Percentiles rank a stretch among this genome's conserved stretches.
These are phyloP conservation scores for Hyles vespertilio DNA, from an alignment of 1,140 invertebrate species.

Conservation along the genomic window DNA sequence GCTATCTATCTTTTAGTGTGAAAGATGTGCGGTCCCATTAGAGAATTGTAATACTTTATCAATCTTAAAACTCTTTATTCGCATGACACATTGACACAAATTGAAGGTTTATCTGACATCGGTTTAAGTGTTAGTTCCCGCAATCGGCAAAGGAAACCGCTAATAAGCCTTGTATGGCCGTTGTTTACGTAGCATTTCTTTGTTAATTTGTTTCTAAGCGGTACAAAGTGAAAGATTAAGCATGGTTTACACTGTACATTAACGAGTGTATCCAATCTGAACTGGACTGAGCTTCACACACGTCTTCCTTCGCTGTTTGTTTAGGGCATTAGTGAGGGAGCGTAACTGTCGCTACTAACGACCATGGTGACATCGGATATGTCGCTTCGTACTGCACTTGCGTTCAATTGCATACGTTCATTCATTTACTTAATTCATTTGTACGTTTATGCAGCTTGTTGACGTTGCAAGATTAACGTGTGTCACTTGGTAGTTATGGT, in stretches of 20 bases:
- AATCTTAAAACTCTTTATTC: constrained; percentile 11
- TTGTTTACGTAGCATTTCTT: constrained; percentile 49
- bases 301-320: constrained; percentile 42
- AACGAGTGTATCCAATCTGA: constrained; percentile 51
- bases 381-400: too few relatives aligned
- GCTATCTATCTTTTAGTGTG: too few relatives aligned
- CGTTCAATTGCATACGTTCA: too few relatives aligned
- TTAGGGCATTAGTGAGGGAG: constrained; percentile 38
- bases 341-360: constrained; percentile 38
- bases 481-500: constrained; percentile 38
- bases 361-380: not conserved
- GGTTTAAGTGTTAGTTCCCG: constrained; percentile 23
- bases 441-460: not conserved
- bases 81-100: constrained; percentile 33
- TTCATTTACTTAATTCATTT: too few relatives aligned
- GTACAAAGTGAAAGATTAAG: constrained; percentile 66
- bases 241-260: constrained; percentile 49
- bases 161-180: constrained; percentile 36
- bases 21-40: too few relatives aligned
- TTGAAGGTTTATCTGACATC: constrained; percentile 17
- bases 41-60: too few relatives aligned
- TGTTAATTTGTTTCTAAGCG: constrained; percentile 61
- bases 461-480: constrained; percentile 16
- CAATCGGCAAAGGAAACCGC: constrained; percentile 32
- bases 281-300: constrained; percentile 57